Evolutionary conservation across 2,797 vertebrate genomes (phyloP), one percentile per base, ranked within the genome.

Genomic region (Naso thynnoides): DNA sequence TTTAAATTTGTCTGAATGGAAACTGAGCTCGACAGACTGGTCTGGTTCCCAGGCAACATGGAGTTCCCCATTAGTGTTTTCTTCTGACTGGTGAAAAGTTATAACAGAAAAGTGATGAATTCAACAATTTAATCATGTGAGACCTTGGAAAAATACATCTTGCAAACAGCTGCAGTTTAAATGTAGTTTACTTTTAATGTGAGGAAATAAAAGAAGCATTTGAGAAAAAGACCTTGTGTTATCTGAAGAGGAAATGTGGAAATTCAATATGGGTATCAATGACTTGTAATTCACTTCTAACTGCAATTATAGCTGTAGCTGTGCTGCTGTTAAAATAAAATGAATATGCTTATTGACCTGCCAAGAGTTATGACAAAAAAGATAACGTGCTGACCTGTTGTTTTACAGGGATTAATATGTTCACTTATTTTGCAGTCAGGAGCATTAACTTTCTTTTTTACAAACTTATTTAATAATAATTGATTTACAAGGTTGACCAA

Each of bases 111-210:
- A 29, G 26, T 5, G 6, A 29, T 55, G 10, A 29, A 60, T 48
- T 19, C 27, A 58, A 47, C 29, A 39, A 24, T 21, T 55, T 9
- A 48, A n/a, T 58, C 13, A 26, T 65, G n/a, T 24, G 14, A 55
- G 42, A 48, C 39, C 56, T 44, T 53, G 21, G 41, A 24, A 44
- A 58, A 18, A 8, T 41, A 10, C 18, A 48, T 21, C n/a, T 52
- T 8, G 41, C 41, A 68, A 61, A 61, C 49, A 68, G 31, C 58
- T 59, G n/a, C 26, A 53, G 39, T 45, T 47, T 48, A 70, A 58
- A 69, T 29, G 19, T 3, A 8, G n/a, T 52, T 50, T 26, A n/a
- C 23, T 52, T 29, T 45, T 33, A 33, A 44, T 8, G 27, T 36
- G 8, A 41, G 41, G 16, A n/a, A 24, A 18, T 18, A 2, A 8